A percentile compares a stretch with the other conserved stretches of the same genome.
Evolutionary conservation across 1,140 invertebrate genomes (phyloP).

Genomic region (Micrasema minimum): DNA sequence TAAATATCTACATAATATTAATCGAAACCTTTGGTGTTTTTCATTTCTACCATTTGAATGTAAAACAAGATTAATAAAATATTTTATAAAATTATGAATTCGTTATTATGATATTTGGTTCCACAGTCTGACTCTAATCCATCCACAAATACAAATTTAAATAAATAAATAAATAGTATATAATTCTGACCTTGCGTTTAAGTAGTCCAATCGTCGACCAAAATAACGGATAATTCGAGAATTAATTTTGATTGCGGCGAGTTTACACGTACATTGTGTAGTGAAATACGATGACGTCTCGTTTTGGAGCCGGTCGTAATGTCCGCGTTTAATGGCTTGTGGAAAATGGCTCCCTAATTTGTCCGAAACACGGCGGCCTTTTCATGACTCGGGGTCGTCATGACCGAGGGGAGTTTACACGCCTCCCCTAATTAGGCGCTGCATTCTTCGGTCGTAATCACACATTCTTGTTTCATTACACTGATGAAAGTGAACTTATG

Average conservation of each 20-base stretch:
- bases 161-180: too few relatives aligned
- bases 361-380: conserved; percentile 34
- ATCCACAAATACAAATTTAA: too few relatives aligned
- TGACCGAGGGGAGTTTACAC: conserved; percentile 11
- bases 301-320: conserved; percentile 30
- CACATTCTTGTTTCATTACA: conserved; percentile 15
- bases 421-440: conserved; percentile 41
- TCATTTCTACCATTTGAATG: too few relatives aligned
- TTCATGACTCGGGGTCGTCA: conserved; percentile 28
- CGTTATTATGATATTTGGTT: too few relatives aligned
- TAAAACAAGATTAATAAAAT: too few relatives aligned
- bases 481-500: conserved; percentile 12
- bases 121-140: too few relatives aligned
- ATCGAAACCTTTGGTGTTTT: too few relatives aligned
- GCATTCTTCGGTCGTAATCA: conserved; percentile 45
- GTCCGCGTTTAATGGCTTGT: conserved; percentile 34
- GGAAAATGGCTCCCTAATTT: conserved; percentile 42
- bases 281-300: conserved; percentile 42
- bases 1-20: too few relatives aligned
- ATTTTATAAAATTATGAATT: too few relatives aligned
- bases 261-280: conserved; percentile 41
- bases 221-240: too few relatives aligned
- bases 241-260: conserved; percentile 33
- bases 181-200: too few relatives aligned
- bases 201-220: too few relatives aligned